Evolutionary conservation across 2,797 vertebrate genomes (phyloP).

Genomic region (Balearica regulorum): DNA sequence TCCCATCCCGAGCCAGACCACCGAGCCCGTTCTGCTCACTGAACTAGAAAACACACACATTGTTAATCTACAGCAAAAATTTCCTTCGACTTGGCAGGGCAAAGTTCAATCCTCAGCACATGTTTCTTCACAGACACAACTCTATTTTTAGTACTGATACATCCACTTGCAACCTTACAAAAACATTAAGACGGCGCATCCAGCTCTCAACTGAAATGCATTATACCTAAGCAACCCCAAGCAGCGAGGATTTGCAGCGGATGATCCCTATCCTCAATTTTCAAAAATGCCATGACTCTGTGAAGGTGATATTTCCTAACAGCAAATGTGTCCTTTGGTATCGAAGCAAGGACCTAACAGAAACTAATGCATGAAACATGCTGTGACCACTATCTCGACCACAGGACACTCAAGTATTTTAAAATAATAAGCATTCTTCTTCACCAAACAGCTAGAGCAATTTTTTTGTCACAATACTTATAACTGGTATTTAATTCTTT

Average conservation of each 20-base stretch:
- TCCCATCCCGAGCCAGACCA: not conserved
- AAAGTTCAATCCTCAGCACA: not conserved
- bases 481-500: not conserved
- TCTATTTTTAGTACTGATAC: not conserved
- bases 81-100: not conserved
- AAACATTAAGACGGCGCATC: not conserved
- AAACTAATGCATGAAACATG: not conserved
- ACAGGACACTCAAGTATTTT: not conserved
- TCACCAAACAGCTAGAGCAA: not conserved
- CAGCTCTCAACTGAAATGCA: not conserved
- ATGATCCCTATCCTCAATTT: not conserved
- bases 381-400: not conserved
- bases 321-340: not conserved
- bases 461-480: not conserved
- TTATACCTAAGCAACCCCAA: not conserved
- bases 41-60: not conserved
- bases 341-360: not conserved
- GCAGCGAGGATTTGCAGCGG: fast-evolving
- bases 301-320: not conserved
- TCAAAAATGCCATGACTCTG: not conserved
- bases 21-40: not conserved
- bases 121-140: not conserved
- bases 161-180: not conserved
- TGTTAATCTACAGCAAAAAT: not conserved
- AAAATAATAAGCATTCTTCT: not conserved